Conservation (phyloP, 2,888 invertebrate genomes). For the Neoscelio sp. region DNA sequence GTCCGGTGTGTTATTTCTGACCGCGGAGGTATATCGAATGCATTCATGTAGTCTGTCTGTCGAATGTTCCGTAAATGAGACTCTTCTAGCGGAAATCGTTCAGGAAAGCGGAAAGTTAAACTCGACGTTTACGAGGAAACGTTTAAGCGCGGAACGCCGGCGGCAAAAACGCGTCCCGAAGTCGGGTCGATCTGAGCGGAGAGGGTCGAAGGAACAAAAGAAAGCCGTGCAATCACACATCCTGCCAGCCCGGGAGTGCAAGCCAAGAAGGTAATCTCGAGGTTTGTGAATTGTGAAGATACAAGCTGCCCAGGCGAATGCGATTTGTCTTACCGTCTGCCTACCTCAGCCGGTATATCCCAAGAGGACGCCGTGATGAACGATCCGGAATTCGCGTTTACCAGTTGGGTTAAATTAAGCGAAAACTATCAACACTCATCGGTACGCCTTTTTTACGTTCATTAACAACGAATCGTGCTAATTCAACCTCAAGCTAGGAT, state of each 20-base stretch:
- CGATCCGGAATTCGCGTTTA: conserved; percentile 74
- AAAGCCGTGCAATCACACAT: conserved; percentile 55
- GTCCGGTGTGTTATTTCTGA: conserved; percentile 18
- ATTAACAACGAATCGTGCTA: conserved; percentile 50
- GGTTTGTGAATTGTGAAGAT: conserved; percentile 71
- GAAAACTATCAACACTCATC: conserved; percentile 77
- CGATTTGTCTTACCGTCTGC: conserved; percentile 75
- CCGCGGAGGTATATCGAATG: conserved; percentile 18
- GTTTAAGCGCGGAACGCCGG: conserved; percentile 38
- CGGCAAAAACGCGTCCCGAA: conserved; percentile 44
- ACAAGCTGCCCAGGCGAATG: conserved; percentile 69
- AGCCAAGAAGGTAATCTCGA: conserved; percentile 63
- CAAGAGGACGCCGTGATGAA: conserved; percentile 74
- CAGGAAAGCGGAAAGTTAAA: conserved; percentile 59
- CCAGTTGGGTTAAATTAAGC: conserved; percentile 76
- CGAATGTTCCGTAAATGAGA: conserved; percentile 32
- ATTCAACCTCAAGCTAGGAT: conserved; percentile 14
- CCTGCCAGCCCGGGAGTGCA: conserved; percentile 18
- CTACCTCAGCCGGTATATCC: conserved; percentile 46
- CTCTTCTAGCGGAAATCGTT: conserved; percentile 46
- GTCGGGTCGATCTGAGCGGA: conserved; percentile 15
- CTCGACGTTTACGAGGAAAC: conserved; percentile 58
- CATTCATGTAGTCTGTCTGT: conserved; percentile 20
- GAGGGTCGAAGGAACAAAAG: conserved; percentile 38
- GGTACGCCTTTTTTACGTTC: conserved; percentile 52